A percentile compares a stretch with the other conserved stretches of the same genome.
These are phyloP conservation scores for Artemia sinica DNA, from an alignment of 2,888 invertebrate species.

Conservation along the genomic window DNA sequence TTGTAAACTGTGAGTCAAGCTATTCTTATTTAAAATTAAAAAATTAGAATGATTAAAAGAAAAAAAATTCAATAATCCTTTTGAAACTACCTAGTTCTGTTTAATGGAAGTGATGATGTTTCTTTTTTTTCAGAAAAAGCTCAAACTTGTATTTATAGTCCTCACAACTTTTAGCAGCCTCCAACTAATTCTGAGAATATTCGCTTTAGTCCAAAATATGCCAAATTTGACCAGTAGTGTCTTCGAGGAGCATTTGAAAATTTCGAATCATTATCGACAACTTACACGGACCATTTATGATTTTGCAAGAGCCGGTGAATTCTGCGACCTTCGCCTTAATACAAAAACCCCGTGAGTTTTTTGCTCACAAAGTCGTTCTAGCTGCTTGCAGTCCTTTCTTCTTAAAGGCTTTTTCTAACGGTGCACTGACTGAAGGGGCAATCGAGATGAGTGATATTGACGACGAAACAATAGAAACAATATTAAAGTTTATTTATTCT, in stretches of 20 bases:
- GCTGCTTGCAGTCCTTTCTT: slow-evolving; percentile 6
- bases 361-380: neutral
- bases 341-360: slow-evolving; percentile 3
- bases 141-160: no score
- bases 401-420: neutral
- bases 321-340: slow-evolving; percentile 3
- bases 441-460: slow-evolving; percentile 7
- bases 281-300: slow-evolving; percentile 1
- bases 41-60: no score
- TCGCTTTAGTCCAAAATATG: no score
- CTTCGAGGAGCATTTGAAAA: slow-evolving; percentile 3
- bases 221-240: neutral
- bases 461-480: neutral
- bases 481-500: slow-evolving; percentile 8
- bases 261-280: neutral
- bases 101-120: no score
- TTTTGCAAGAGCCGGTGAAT: neutral
- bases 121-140: no score
- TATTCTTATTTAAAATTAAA: no score
- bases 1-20: no score
- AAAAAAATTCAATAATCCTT: no score
- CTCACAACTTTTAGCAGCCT: no score
- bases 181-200: no score
- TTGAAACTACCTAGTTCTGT: no score
- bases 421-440: neutral